Percentiles rank a stretch among this genome's conserved stretches.
Conservation (phyloP, 2,888 invertebrate species). For the Dyspetes luteomarginatus region DNA sequence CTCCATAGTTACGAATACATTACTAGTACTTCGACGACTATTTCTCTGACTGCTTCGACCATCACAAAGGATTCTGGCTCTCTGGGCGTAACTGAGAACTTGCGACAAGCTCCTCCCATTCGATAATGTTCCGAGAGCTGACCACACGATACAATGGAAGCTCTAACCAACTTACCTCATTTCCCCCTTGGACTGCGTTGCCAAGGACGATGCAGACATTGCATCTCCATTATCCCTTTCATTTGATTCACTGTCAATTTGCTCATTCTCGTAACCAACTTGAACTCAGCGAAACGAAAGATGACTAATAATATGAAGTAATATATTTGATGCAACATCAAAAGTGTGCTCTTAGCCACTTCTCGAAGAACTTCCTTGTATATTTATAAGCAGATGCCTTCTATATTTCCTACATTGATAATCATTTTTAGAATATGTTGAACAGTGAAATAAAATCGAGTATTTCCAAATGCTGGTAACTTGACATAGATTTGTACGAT, state of each 20-base stretch:
- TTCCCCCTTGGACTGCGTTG: not conserved
- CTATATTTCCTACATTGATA: too few relatives aligned
- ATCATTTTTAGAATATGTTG: too few relatives aligned
- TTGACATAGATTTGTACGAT: too few relatives aligned
- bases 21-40: conserved; percentile 6
- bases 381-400: too few relatives aligned
- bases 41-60: conserved; percentile 2
- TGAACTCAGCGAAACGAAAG: conserved; percentile 60
- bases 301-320: conserved; percentile 72
- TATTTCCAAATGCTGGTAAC: too few relatives aligned
- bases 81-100: not conserved
- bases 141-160: conserved; percentile 73
- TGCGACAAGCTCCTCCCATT: conserved; percentile 66
- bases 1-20: conserved; percentile 14
- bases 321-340: conserved; percentile 60
- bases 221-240: conserved; percentile 31
- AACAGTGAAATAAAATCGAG: too few relatives aligned
- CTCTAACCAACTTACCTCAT: conserved; percentile 63
- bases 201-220: conserved; percentile 1
- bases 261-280: conserved; percentile 7
- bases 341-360: too few relatives aligned
- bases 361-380: too few relatives aligned
- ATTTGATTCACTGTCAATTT: not conserved
- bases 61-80: conserved; percentile 8
- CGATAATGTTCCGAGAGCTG: conserved; percentile 76